Base-by-base conservation (phyloP, 2,797 vertebrate species). In the Molothrus aeneus region DNA sequence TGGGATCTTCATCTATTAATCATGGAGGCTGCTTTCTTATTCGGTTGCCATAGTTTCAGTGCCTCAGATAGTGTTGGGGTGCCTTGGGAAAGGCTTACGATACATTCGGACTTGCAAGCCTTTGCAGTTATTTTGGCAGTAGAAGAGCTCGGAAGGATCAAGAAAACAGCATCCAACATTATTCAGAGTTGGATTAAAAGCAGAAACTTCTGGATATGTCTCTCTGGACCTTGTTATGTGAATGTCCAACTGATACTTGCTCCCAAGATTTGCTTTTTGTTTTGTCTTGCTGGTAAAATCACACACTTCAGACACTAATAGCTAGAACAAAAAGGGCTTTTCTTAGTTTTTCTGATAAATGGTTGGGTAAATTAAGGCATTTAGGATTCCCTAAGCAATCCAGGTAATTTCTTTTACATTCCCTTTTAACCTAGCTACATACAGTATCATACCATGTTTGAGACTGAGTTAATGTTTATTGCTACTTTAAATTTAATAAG, bases 1-100 rank as follows among this genome's bases (percentile, higher is more conserved):
- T 96, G 98, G 98, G 98, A 98, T 98, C 98, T 99, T 99, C 99
- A 99, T 99, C 99, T 99, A 99, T 99, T 99, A 99, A 99, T 99
- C 99, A 99, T 99, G 98, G 98, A 98, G 98, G 98, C 99, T 99
- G 98, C 98, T 99, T 99, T 99, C 99, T 98, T 98, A 98, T 98
- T 99, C 98, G 83, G 99, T 99, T 99, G 99, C 99, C 99, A 99
- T 99, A 99, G 99, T 99, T 99, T 99, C 99, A 98, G 98, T 98
- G 98, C 98, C 98, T 98, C 98, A 98, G 98, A 99, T 98, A 98
- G 98, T 98, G 98, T 98, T 98, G 98, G 99, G 98, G 99, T 99
- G 98, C 98, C 98, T 98, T 97, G 98, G 98, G 98, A 98, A 98
- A 98, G 98, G 98, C 96, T 98, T 96, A 97, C 98, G 96, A 97